Evolutionary conservation across 2,797 vertebrate genomes (phyloP).

Genomic region (Triplophysa bombifrons): DNA sequence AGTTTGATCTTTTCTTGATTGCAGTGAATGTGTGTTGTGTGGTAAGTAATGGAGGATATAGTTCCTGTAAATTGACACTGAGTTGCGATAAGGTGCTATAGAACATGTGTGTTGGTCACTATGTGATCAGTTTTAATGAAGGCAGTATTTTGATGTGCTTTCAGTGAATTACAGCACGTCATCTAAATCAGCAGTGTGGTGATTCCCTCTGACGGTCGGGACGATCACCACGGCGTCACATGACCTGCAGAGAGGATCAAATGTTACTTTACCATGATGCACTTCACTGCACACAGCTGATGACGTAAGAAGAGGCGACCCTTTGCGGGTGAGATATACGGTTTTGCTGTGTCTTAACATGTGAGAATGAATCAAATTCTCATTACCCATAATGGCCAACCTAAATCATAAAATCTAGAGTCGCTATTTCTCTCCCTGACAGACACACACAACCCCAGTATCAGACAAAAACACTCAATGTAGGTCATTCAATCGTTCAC

Average conservation of each 20-base stretch:
- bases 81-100: too few relatives aligned
- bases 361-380: neutral
- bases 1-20: too few relatives aligned
- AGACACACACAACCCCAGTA: neutral
- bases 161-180: too few relatives aligned
- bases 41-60: too few relatives aligned
- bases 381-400: neutral
- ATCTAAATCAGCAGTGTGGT: neutral
- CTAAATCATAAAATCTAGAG: neutral
- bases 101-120: neutral
- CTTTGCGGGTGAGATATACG: neutral
- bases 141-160: too few relatives aligned
- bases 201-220: neutral
- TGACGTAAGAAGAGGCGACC: neutral
- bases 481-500: slow-evolving; percentile 19
- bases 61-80: too few relatives aligned
- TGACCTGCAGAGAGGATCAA: neutral
- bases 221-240: neutral
- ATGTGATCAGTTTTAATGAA: too few relatives aligned
- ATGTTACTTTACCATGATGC: neutral
- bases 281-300: neutral
- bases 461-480: slow-evolving; percentile 11
- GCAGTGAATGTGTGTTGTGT: neutral
- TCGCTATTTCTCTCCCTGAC: neutral
- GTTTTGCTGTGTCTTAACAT: neutral